Evolutionary conservation across 2,113 vertebrate species (phyloP).

Genomic region (Sterna hirundo): DNA sequence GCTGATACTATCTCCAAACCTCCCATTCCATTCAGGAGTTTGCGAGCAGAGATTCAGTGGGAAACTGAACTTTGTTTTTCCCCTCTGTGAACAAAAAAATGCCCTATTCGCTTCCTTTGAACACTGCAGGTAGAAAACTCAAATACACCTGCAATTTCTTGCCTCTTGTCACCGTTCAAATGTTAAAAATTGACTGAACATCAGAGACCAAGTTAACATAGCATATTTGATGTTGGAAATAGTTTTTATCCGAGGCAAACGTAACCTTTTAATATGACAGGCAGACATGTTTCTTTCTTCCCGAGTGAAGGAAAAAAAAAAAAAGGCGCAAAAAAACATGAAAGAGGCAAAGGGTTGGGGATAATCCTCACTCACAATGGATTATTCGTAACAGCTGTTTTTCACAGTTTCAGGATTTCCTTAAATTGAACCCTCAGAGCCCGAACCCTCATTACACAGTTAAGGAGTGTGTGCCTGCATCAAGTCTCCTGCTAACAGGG

Average conservation of each 20-base stretch:
- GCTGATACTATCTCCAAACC: background rate
- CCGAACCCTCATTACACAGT: background rate
- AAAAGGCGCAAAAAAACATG: background rate
- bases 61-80: background rate
- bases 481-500: background rate
- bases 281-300: background rate
- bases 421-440: constrained; percentile 34
- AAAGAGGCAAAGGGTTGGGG: constrained; percentile 9
- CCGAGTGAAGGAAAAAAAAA: background rate
- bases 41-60: background rate
- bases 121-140: background rate
- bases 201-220: background rate
- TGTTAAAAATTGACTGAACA: background rate
- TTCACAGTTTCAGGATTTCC: constrained; percentile 48
- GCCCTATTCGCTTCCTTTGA: background rate
- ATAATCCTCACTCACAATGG: constrained; percentile 35
- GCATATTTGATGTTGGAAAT: background rate
- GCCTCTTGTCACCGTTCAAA: background rate
- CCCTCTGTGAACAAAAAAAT: background rate
- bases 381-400: constrained; percentile 30
- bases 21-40: background rate
- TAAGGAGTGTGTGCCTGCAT: background rate
- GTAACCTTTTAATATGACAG: background rate
- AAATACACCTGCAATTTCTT: background rate
- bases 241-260: background rate